phyloP scores from a whole-genome alignment of 2,113 vertebrate species.

The Oreochromis niloticus region DNA sequence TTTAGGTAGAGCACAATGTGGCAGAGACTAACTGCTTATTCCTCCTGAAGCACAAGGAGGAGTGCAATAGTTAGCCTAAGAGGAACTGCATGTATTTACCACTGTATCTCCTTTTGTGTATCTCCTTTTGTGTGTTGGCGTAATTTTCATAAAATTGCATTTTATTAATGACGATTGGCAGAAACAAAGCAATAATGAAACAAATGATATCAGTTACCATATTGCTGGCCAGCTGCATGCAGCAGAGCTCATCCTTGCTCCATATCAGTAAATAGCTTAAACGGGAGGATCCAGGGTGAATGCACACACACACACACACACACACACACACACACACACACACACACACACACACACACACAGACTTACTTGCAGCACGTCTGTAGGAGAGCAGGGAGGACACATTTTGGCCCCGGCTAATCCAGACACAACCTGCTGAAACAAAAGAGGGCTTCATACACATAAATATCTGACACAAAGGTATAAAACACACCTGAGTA shows the following conservation, averaged over 20 bases:
- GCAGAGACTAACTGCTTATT: background rate
- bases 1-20: background rate
- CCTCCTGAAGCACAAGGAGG: background rate
- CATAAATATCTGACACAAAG: background rate
- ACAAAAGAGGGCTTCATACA: conserved; percentile 32
- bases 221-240: background rate
- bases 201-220: background rate
- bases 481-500: background rate
- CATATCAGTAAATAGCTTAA: conserved; percentile 48
- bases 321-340: background rate
- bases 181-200: background rate
- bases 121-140: background rate
- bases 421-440: background rate
- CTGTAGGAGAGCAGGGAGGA: background rate
- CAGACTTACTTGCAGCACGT: background rate
- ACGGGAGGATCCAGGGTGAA: conserved; percentile 23
- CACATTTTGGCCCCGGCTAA: background rate
- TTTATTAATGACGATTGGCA: background rate
- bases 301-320: background rate
- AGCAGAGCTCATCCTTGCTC: background rate
- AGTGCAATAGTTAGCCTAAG: background rate
- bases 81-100: background rate
- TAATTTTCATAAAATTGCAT: background rate
- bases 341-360: background rate
- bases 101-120: background rate